Percentiles rank a stretch among this genome's conserved stretches.
phyloP scores from a whole-genome alignment of 1,140 invertebrate genomes.

The Leptonema lineaticorne region DNA sequence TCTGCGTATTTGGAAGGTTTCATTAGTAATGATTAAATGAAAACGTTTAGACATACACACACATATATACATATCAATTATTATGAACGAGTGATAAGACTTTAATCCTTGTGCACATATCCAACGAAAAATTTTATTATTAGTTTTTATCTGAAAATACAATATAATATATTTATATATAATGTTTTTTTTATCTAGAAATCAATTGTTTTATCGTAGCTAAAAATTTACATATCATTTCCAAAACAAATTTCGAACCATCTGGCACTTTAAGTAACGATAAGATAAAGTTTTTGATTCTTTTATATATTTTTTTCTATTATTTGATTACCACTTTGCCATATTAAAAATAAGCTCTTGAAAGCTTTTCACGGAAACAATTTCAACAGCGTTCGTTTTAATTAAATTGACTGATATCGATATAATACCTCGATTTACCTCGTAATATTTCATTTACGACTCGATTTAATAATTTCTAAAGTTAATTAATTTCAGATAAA shows the following conservation, averaged over 20 bases:
- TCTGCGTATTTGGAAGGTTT: too few species aligned
- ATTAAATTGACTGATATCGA: neutral
- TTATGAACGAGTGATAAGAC: conserved; percentile 5
- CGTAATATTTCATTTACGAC: too few species aligned
- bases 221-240: conserved; percentile 28
- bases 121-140: conserved; percentile 15
- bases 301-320: conserved; percentile 12
- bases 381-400: neutral
- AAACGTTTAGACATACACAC: neutral
- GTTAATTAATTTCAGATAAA: too few species aligned
- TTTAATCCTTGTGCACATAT: conserved; percentile 11
- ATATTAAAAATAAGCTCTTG: conserved; percentile 6
- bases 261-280: conserved; percentile 20
- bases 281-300: conserved; percentile 25
- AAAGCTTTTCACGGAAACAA: neutral
- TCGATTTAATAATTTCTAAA: too few species aligned
- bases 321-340: conserved; percentile 1
- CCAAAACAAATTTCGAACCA: conserved; percentile 27
- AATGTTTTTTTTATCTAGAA: conserved; percentile 27
- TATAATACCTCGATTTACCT: too few species aligned
- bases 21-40: too few species aligned
- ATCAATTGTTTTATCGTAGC: conserved; percentile 23
- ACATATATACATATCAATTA: conserved; percentile 4
- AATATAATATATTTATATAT: conserved; percentile 16
- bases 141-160: conserved; percentile 18